Evolutionary conservation across 1,140 invertebrate genomes (phyloP).

Genomic region (Pseudomyrmex sp.): DNA sequence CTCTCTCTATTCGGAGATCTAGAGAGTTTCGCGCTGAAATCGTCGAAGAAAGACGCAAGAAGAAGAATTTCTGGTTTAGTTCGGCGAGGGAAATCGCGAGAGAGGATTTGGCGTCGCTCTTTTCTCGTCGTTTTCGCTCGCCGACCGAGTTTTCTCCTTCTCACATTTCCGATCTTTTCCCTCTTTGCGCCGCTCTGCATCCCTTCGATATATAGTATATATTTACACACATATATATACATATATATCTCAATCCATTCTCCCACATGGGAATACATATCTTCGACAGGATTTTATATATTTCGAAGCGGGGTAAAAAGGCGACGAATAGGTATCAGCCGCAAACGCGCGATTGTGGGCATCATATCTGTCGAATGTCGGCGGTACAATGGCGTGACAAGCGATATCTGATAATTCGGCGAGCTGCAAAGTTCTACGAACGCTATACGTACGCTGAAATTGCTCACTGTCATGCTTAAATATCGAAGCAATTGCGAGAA

Average conservation of each 20-base stretch:
- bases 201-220: conserved; percentile 19
- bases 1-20: conserved; percentile 5
- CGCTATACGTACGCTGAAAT: no score
- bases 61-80: conserved; percentile 1
- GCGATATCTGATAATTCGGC: conserved; percentile 20
- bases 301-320: conserved; percentile 36
- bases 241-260: no score
- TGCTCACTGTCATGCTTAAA: no score
- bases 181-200: background rate
- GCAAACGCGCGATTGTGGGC: conserved; percentile 36
- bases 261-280: conserved; percentile 28
- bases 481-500: no score
- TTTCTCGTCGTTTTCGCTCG: background rate
- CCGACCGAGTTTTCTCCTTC: conserved; percentile 2
- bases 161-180: conserved; percentile 18
- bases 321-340: conserved; percentile 33
- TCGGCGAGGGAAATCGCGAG: background rate
- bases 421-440: no score
- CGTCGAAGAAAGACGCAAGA: conserved; percentile 1
- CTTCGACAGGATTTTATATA: conserved; percentile 36
- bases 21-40: conserved; percentile 2
- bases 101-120: conserved; percentile 14
- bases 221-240: no score
- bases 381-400: conserved; percentile 16
- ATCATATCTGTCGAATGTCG: conserved; percentile 37